These are phyloP conservation scores for Pocota personata DNA, from an alignment of 2,888 invertebrate genomes.

Conservation along the genomic window DNA sequence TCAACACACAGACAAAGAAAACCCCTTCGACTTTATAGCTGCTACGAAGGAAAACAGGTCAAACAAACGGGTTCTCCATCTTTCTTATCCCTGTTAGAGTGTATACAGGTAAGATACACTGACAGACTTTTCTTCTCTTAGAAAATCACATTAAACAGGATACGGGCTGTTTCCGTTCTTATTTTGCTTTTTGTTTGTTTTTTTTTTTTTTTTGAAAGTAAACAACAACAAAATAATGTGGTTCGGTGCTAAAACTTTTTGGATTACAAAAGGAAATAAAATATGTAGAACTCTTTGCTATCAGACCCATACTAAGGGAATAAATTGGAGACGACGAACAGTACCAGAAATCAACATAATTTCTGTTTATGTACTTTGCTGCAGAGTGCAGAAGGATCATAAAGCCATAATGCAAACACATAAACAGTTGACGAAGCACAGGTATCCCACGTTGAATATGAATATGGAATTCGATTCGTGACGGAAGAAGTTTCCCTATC, in stretches of 20 bases:
- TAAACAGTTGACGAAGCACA: conserved; percentile 5
- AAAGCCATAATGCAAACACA: conserved; percentile 14
- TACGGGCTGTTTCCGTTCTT: conserved; percentile 4
- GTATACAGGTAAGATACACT: background rate
- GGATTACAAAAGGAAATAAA: background rate
- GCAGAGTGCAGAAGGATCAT: conserved; percentile 19
- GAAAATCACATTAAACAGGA: conserved; percentile 1
- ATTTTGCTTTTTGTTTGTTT: background rate
- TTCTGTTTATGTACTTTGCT: background rate
- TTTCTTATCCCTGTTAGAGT: background rate
- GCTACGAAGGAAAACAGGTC: background rate
- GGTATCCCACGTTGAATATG: conserved; percentile 35
- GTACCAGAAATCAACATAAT: conserved; percentile 30
- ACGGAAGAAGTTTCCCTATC: background rate
- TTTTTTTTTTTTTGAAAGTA: background rate
- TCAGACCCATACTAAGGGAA: background rate
- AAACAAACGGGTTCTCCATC: background rate
- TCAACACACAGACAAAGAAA: conserved; percentile 1
- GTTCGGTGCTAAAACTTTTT: conserved; percentile 11
- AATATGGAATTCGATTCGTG: conserved; percentile 44
- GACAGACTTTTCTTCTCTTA: background rate
- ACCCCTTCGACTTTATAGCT: background rate
- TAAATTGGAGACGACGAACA: background rate
- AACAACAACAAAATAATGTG: conserved; percentile 1
- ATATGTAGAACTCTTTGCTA: background rate